Conservation (phyloP, 2,888 invertebrate genomes). For the Melinaea menophilus region DNA sequence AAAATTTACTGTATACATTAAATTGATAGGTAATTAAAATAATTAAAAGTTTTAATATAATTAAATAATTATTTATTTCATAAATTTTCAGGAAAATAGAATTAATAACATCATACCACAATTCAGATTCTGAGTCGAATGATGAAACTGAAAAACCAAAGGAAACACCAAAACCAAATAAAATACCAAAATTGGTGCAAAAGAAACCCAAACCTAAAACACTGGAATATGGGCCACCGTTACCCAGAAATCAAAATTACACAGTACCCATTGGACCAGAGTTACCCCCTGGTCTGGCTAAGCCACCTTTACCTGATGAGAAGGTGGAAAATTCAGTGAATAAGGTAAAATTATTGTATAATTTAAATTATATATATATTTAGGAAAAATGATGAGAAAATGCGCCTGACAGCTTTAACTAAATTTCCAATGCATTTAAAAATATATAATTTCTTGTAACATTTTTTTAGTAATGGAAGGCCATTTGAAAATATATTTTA, state of each 20-base stretch:
- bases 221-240: slow-evolving; percentile 55
- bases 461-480: not conserved
- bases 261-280: slow-evolving; percentile 64
- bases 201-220: slow-evolving; percentile 49
- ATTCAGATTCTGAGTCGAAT: slow-evolving; percentile 76
- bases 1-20: too few species aligned
- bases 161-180: slow-evolving; percentile 26
- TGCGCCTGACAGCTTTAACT: slow-evolving; percentile 50
- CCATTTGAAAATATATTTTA: slow-evolving; percentile 37
- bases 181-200: slow-evolving; percentile 37
- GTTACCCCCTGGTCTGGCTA: slow-evolving; percentile 48
- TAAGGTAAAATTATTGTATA: slow-evolving; percentile 40
- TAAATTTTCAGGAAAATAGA: slow-evolving; percentile 70
- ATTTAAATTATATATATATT: not conserved
- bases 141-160: slow-evolving; percentile 57
- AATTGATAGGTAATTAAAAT: too few species aligned
- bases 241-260: slow-evolving; percentile 60
- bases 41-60: not conserved
- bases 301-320: slow-evolving; percentile 37
- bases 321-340: slow-evolving; percentile 35
- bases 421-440: slow-evolving; percentile 37
- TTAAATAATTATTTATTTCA: slow-evolving; percentile 5
- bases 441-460: not conserved
- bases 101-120: slow-evolving; percentile 75
- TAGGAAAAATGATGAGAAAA: slow-evolving; percentile 50